Conservation (phyloP, 2,888 invertebrate genomes). For the Drosophila phalerata region DNA sequence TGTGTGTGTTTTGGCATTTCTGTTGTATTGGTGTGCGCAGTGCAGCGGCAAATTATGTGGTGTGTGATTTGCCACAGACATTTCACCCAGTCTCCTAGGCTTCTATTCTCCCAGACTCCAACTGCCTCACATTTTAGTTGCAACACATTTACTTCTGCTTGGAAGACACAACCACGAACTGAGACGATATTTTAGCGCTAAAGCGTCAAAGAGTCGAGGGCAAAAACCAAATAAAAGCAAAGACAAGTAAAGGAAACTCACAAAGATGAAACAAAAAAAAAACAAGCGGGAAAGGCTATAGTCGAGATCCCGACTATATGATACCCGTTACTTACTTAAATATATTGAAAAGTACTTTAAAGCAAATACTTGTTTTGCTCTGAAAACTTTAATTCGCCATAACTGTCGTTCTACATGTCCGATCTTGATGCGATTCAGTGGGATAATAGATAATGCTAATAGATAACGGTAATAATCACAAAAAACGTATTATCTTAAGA, state of each 20-base stretch:
- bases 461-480: too few relatives aligned
- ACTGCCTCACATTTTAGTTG: slow-evolving; percentile 25
- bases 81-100: slow-evolving; percentile 41
- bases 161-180: slow-evolving; percentile 46
- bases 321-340: too few relatives aligned
- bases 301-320: too few relatives aligned
- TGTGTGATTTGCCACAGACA: slow-evolving; percentile 76
- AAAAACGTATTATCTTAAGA: too few relatives aligned
- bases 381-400: too few relatives aligned
- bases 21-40: slow-evolving; percentile 54
- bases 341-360: too few relatives aligned
- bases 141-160: slow-evolving; percentile 44
- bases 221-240: slow-evolving; percentile 32
- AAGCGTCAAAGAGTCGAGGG: slow-evolving; percentile 45
- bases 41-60: slow-evolving; percentile 83
- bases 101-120: slow-evolving; percentile 18
- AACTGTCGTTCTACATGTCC: too few relatives aligned
- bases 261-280: slow-evolving; percentile 9
- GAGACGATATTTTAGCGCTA: slow-evolving; percentile 69
- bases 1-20: slow-evolving; percentile 14
- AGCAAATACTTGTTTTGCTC: too few relatives aligned
- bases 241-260: slow-evolving; percentile 2
- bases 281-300: too few relatives aligned
- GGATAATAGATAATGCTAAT: too few relatives aligned
- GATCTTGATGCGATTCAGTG: too few relatives aligned